phyloP scores from a whole-genome alignment of 2,113 vertebrate genomes.

The Pycnonotus jocosus region DNA sequence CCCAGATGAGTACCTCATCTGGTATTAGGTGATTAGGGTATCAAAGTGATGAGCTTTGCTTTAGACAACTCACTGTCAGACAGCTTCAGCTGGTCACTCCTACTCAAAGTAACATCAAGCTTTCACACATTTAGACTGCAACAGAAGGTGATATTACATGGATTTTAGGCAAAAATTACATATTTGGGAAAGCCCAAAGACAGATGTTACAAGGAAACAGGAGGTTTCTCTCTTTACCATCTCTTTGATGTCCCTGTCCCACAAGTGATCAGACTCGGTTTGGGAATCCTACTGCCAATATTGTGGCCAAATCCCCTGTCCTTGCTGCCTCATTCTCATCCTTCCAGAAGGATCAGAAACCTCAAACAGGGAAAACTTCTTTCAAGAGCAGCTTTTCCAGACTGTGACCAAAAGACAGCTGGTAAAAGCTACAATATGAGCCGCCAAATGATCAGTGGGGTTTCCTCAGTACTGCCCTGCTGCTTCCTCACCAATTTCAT shows the following conservation, averaged over 20 bases:
- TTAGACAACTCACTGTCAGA: not conserved
- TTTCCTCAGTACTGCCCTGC: not conserved
- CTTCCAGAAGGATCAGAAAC: not conserved
- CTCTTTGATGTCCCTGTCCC: not conserved
- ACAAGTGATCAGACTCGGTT: not conserved
- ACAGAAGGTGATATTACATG: not conserved
- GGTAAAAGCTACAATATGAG: not conserved
- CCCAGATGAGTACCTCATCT: not conserved
- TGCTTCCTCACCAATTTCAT: not conserved
- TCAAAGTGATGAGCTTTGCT: not conserved
- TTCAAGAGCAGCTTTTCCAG: not conserved
- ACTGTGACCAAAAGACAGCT: not conserved
- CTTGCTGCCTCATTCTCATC: not conserved
- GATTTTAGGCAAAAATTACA: not conserved
- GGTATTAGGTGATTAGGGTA: not conserved
- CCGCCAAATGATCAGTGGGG: not conserved
- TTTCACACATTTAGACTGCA: not conserved
- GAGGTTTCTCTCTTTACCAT: not conserved
- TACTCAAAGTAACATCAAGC: not conserved
- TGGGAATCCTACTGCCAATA: not conserved
- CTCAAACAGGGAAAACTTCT: not conserved
- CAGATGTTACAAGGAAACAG: not conserved
- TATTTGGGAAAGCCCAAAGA: not conserved
- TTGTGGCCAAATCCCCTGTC: too few relatives aligned
- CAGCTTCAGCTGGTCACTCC: not conserved